phyloP scores from a whole-genome alignment of 2,888 invertebrate genomes.

The Coelinius sp. region DNA sequence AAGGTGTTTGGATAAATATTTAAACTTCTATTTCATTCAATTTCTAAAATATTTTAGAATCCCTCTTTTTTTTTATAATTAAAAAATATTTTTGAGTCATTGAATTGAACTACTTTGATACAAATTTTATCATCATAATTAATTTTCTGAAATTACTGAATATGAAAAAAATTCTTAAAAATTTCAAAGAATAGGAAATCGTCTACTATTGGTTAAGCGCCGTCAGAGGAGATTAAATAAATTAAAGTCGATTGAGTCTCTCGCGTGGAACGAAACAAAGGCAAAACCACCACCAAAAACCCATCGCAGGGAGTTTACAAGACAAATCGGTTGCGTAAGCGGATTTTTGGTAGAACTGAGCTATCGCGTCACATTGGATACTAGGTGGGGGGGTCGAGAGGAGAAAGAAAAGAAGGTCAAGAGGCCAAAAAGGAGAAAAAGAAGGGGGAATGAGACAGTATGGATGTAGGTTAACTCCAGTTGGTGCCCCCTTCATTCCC shows the following conservation, averaged over 20 bases:
- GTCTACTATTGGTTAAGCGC: constrained; percentile 41
- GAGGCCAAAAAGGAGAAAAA: constrained; percentile 22
- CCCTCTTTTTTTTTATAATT: neutral
- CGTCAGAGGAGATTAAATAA: constrained; percentile 54
- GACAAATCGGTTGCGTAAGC: constrained; percentile 51
- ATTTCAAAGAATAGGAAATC: neutral
- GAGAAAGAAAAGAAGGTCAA: constrained; percentile 32
- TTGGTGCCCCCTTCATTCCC: constrained; percentile 56
- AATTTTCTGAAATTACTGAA: neutral
- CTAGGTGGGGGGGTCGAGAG: constrained; percentile 34
- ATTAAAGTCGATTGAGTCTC: constrained; percentile 55
- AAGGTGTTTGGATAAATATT: neutral
- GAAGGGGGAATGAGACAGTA: neutral
- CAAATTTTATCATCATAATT: neutral
- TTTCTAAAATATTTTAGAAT: no score
- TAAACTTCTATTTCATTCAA: no score
- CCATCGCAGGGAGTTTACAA: neutral
- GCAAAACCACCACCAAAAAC: constrained; percentile 33
- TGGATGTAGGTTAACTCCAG: constrained; percentile 3
- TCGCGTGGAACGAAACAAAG: constrained; percentile 50
- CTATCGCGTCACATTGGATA: constrained; percentile 24
- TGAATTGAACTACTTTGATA: no score
- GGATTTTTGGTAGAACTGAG: constrained; percentile 29
- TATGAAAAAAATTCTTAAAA: neutral
- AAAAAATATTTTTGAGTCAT: neutral